Percentiles rank a stretch among this genome's conserved stretches.
phyloP scores from a whole-genome alignment of 2,797 vertebrate genomes.

The Cyprinella venusta region DNA sequence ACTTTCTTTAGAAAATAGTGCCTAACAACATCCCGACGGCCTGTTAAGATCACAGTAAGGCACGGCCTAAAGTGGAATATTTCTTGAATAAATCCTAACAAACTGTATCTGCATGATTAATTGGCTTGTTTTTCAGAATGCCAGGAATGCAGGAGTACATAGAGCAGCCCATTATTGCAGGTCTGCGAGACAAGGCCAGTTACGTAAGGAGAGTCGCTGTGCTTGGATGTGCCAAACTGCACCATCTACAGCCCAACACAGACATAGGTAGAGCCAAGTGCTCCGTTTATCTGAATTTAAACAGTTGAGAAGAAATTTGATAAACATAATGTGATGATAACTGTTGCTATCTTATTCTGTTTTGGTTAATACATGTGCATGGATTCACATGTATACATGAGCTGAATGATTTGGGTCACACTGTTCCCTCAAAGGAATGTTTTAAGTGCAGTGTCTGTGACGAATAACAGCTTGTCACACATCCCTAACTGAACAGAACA shows the following conservation, averaged over 20 bases:
- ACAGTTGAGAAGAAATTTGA: neutral
- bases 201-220: constrained; percentile 93
- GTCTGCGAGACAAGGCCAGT: constrained; percentile 90
- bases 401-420: neutral
- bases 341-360: neutral
- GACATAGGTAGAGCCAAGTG: constrained; percentile 78
- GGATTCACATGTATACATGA: no score
- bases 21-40: neutral
- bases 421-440: neutral
- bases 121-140: constrained; percentile 75
- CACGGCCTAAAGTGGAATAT: neutral
- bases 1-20: neutral
- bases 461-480: neutral
- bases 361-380: neutral
- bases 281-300: neutral
- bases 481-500: no score
- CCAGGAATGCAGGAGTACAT: constrained; percentile 91
- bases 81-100: neutral
- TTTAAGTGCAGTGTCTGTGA: neutral
- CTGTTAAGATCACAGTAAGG: neutral
- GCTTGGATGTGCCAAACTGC: constrained; percentile 92
- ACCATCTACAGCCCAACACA: constrained; percentile 82
- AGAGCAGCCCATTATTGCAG: constrained; percentile 87
- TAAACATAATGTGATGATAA: neutral
- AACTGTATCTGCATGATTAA: no score